Conservation (phyloP, 2,797 vertebrate species). For the Nasua narica region DNA sequence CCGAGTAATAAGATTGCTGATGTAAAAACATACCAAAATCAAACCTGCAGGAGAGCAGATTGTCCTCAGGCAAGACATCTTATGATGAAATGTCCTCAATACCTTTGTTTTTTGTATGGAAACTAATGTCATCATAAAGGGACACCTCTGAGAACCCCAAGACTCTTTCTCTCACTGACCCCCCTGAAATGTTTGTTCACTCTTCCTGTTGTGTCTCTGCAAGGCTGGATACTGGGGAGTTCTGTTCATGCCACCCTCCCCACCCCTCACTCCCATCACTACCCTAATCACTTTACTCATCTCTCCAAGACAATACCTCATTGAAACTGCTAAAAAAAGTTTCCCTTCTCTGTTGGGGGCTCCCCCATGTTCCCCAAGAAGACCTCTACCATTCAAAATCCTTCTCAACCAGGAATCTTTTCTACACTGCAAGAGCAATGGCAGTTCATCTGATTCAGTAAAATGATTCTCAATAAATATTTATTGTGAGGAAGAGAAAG, state of each 20-base stretch:
- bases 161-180: background rate
- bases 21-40: background rate
- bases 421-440: background rate
- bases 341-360: background rate
- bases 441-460: background rate
- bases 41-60: background rate
- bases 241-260: background rate
- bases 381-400: background rate
- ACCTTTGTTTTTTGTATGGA: background rate
- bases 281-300: background rate
- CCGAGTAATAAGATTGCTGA: background rate
- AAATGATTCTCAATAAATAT: background rate
- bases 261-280: rapidly evolving
- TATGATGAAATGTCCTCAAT: background rate
- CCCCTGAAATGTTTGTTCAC: background rate
- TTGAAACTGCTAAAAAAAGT: background rate
- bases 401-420: background rate
- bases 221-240: background rate
- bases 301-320: background rate
- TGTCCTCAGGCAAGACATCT: background rate
- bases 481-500: background rate
- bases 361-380: background rate
- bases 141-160: background rate
- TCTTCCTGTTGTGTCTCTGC: background rate
- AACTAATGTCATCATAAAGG: background rate